Base-by-base conservation (phyloP, 2,888 invertebrate species). In the Rhabditophanes sp. region DNA sequence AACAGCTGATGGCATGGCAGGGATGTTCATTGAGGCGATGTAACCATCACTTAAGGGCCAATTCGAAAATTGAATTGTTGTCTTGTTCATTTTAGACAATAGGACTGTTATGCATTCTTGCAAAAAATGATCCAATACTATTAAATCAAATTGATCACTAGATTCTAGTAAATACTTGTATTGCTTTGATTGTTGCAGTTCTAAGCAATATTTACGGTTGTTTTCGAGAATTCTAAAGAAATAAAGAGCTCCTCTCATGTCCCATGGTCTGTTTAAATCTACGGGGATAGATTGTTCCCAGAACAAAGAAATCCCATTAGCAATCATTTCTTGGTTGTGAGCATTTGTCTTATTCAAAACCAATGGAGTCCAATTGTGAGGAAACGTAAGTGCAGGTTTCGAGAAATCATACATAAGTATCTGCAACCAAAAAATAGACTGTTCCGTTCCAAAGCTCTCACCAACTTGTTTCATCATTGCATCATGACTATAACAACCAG, bases 1-100 rank as follows among this genome's bases (percentile, higher is more conserved):
- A 26, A 47, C 43, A 3, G 42, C 37, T 2, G 53, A 44, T 1
- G 56, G 53, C 9, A 44, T 39, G 2, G 52, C 45, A 14, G 56
- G 56, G 11, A 57, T 40, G 30, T 57, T 57, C 18, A 57, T 28
- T 5, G 52, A 44, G 11, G 53, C 42, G 2, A 52, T 40, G 28
- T 57, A 57, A 8, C 55, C 57, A 30, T 58, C 57, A n/a, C 55
- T 42, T 11, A 57, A 46, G 3, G 57, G 57, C 57, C 57, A 57
- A 31, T 57, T 57, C 8, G 53, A 53, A 32, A 53, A 57, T 28
- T 56, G 53, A 16, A 57, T 41, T 23, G 52, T 55, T 1, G 57
- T 47, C 2, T 51, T 36, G 37, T 58, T 58, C 12, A 58, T 44
- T 6, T 57, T 39, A 26, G 50, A 44, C 9, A 53, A 47, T 4